Evolutionary conservation across 2,797 vertebrate species (phyloP).

Genomic region (Bradypodion pumilum): DNA sequence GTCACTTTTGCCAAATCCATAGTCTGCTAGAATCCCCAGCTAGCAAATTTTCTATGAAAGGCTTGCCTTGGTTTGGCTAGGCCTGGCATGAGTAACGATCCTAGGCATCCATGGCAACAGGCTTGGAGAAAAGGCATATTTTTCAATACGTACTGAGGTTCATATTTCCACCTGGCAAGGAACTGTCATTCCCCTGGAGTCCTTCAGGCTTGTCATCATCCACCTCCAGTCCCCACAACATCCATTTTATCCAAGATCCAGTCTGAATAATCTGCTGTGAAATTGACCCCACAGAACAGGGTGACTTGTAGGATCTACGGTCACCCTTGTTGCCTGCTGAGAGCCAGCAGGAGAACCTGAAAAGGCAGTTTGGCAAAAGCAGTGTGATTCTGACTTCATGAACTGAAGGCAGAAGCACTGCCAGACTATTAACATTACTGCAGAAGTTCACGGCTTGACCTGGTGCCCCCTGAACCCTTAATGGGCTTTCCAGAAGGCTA

Average conservation of each 20-base stretch:
- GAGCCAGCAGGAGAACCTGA: slow-evolving; percentile 50
- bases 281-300: slow-evolving; percentile 48
- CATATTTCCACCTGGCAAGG: slow-evolving; percentile 24
- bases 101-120: slow-evolving; percentile 45
- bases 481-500: slow-evolving; percentile 50
- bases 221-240: background rate
- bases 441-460: slow-evolving; percentile 35
- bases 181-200: slow-evolving; percentile 26
- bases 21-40: background rate
- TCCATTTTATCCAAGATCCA: slow-evolving; percentile 51
- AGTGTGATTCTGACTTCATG: slow-evolving; percentile 23
- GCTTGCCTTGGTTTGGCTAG: slow-evolving; percentile 32
- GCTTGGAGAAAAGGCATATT: slow-evolving; percentile 42
- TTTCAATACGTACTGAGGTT: slow-evolving; percentile 1
- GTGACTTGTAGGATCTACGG: slow-evolving; percentile 55
- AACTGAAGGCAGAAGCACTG: slow-evolving; percentile 8
- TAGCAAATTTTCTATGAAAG: slow-evolving; percentile 21
- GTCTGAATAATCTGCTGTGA: slow-evolving; percentile 45
- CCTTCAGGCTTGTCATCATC: background rate
- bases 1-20: background rate
- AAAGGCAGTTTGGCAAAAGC: slow-evolving; percentile 36
- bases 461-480: slow-evolving; percentile 15
- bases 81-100: background rate
- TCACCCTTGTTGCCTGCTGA: slow-evolving; percentile 49
- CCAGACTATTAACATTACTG: slow-evolving; percentile 49